A percentile compares a stretch with the other conserved stretches of the same genome.
Conservation (phyloP, 2,113 vertebrate species). For the Scalopus aquaticus region DNA sequence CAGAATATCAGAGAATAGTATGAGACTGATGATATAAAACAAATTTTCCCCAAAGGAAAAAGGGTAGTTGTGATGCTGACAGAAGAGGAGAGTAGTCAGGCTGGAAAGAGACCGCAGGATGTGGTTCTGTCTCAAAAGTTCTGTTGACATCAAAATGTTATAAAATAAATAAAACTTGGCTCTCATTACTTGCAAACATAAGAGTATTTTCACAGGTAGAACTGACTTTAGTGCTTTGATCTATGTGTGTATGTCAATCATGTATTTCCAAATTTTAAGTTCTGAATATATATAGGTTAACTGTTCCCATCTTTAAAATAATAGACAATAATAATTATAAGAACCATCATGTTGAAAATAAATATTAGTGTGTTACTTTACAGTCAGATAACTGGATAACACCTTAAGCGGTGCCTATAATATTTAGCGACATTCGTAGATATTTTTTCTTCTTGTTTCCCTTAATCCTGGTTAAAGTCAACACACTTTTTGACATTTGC, state of each 20-base stretch:
- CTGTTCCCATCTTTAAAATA: neutral
- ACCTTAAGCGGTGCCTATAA: neutral
- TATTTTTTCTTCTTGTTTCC: neutral
- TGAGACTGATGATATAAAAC: neutral
- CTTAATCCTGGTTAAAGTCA: neutral
- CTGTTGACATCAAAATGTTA: neutral
- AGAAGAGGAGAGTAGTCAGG: neutral
- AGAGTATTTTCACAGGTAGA: neutral
- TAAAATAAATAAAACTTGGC: neutral
- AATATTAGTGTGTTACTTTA: neutral
- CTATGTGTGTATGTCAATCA: neutral
- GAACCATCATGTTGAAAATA: neutral
- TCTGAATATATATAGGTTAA: neutral
- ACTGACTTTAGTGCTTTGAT: neutral
- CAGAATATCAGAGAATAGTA: neutral
- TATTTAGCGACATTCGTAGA: neutral
- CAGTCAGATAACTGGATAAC: neutral
- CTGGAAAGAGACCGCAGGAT: fast-evolving
- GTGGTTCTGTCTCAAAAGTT: neutral
- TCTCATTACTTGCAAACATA: neutral
- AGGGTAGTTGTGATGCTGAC: neutral
- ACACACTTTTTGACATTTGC: neutral
- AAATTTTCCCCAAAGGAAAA: neutral
- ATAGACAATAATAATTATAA: neutral
- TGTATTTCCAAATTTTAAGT: neutral